Percentiles rank a stretch among this genome's conserved stretches.
Conservation (phyloP, 2,797 vertebrate genomes). For the Diplodus sargus region DNA sequence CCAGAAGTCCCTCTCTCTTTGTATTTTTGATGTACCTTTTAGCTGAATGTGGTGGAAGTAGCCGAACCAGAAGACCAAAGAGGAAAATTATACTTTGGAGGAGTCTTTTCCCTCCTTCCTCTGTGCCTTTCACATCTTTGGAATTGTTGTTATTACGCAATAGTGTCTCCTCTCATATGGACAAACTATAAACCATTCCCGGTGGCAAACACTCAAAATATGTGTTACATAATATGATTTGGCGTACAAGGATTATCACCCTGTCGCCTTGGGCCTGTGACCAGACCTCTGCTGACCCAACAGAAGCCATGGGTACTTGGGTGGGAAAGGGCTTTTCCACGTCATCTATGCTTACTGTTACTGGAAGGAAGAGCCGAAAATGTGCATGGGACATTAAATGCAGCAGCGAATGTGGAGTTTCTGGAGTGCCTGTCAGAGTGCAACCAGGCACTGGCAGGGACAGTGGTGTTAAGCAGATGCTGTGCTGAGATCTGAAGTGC, state of each 20-base stretch:
- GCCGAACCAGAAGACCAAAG: not conserved
- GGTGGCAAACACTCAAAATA: conserved; percentile 67
- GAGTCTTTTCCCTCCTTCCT: conserved; percentile 11
- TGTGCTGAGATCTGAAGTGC: conserved; percentile 15
- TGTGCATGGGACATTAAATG: conserved; percentile 40
- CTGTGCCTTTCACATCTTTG: conserved; percentile 28
- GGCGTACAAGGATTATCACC: conserved; percentile 65
- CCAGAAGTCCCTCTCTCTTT: too few species aligned
- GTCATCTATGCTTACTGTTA: conserved; percentile 53
- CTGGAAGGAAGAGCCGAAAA: conserved; percentile 46
- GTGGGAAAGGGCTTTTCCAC: conserved; percentile 59
- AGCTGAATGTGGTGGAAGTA: conserved; percentile 22
- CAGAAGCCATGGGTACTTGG: conserved; percentile 47
- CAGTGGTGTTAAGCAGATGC: conserved; percentile 15
- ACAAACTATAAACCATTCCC: conserved; percentile 52
- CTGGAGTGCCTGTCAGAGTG: conserved; percentile 37
- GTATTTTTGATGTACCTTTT: conserved; percentile 20
- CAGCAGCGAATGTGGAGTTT: conserved; percentile 18
- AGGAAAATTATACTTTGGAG: conserved; percentile 24
- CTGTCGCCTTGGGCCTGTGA: conserved; percentile 53
- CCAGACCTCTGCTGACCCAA: conserved; percentile 50
- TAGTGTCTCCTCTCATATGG: conserved; percentile 42
- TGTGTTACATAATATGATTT: conserved; percentile 78
- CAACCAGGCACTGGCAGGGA: conserved; percentile 24
- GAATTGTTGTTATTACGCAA: conserved; percentile 57